Percentiles rank a stretch among this genome's conserved stretches.
Conservation (phyloP, 2,797 vertebrate genomes). For the Neopelma chrysocephalum region DNA sequence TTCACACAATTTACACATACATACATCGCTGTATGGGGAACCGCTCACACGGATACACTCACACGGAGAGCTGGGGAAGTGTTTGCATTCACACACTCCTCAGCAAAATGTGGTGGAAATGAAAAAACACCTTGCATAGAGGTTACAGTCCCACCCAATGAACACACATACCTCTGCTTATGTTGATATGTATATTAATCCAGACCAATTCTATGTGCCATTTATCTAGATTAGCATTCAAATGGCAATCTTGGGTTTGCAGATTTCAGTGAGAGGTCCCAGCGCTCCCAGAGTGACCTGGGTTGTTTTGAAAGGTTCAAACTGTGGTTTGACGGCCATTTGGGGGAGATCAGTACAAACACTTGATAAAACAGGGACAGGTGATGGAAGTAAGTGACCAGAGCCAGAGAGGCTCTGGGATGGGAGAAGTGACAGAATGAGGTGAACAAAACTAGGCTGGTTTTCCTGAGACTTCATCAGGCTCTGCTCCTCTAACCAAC, state of each 20-base stretch:
- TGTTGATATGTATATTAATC: background rate
- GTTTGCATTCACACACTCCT: background rate
- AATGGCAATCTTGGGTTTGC: background rate
- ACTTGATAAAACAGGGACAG: background rate
- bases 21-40: constrained; percentile 11
- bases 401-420: background rate
- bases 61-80: background rate
- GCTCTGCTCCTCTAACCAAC: background rate
- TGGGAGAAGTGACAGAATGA: background rate
- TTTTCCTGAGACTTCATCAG: background rate
- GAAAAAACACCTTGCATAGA: background rate
- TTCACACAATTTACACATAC: constrained; percentile 49
- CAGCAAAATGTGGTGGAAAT: background rate
- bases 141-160: background rate
- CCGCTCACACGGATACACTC: background rate
- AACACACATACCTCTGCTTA: background rate
- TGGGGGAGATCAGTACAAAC: background rate
- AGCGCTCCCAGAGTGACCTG: background rate
- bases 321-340: background rate
- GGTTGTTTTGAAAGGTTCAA: background rate
- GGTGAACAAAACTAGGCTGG: background rate
- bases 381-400: background rate
- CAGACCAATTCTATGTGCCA: background rate
- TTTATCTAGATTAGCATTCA: background rate
- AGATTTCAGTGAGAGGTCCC: background rate